A percentile compares a stretch with the other conserved stretches of the same genome.
Evolutionary conservation across 2,113 vertebrate genomes (phyloP).

Genomic region (Perca flavescens): DNA sequence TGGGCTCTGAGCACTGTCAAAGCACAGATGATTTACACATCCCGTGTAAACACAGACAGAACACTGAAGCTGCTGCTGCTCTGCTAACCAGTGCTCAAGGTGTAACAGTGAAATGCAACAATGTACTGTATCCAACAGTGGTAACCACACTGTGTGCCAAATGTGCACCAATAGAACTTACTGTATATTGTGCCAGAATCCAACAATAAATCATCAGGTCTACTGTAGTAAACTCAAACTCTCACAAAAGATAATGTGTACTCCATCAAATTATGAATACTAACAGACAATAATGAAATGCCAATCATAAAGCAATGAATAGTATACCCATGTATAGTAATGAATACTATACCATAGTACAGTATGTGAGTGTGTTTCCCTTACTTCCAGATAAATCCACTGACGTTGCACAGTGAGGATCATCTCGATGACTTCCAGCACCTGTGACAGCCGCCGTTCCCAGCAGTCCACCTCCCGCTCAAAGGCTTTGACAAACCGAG

Average conservation of each 20-base stretch:
- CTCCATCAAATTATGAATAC: background rate
- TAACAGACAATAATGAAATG: background rate
- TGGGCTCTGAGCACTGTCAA: too few species aligned
- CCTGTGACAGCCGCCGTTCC: slow-evolving; percentile 89
- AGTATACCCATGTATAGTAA: background rate
- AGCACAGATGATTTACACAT: too few species aligned
- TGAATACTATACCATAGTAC: background rate
- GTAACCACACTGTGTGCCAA: background rate
- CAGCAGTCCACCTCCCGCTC: slow-evolving; percentile 89
- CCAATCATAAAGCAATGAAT: background rate
- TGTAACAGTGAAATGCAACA: background rate
- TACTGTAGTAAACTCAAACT: background rate
- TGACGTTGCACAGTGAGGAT: slow-evolving; percentile 89
- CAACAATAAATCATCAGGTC: background rate
- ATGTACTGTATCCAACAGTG: background rate
- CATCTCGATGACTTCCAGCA: slow-evolving; percentile 90
- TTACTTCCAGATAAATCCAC: slow-evolving; percentile 94
- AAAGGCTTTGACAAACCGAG: slow-evolving; percentile 90
- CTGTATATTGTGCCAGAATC: background rate
- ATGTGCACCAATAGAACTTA: background rate
- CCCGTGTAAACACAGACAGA: too few species aligned
- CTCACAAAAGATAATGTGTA: background rate
- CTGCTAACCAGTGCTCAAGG: background rate
- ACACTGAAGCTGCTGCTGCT: background rate
- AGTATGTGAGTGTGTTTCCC: background rate